Evolutionary conservation across 2,888 invertebrate species (phyloP).

Genomic region (Limenitis camilla): DNA sequence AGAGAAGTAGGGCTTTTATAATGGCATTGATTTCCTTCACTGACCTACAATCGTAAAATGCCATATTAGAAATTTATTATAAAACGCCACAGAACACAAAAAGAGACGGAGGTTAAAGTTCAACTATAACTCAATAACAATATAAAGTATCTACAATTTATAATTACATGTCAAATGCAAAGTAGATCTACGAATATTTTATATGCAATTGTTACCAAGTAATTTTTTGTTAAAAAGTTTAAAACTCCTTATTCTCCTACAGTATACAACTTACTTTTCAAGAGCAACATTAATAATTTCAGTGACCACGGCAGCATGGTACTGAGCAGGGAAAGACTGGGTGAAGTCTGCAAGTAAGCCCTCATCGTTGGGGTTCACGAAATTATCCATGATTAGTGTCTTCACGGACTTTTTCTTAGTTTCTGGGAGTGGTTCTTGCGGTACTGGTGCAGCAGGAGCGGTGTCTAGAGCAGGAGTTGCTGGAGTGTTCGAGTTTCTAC

Average conservation of each 20-base stretch:
- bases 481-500: constrained; percentile 36
- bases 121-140: too few relatives aligned
- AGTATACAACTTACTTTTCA: constrained; percentile 60
- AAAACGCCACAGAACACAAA: not conserved
- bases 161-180: too few relatives aligned
- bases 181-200: too few relatives aligned
- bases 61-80: not conserved
- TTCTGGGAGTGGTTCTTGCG: constrained; percentile 50
- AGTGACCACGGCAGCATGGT: constrained; percentile 51
- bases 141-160: too few relatives aligned
- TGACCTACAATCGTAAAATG: constrained; percentile 33
- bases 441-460: constrained; percentile 23
- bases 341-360: constrained; percentile 50
- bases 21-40: constrained; percentile 53
- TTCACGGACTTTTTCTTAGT: constrained; percentile 50
- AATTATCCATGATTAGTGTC: constrained; percentile 44
- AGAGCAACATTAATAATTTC: constrained; percentile 55
- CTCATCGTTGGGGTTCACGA: constrained; percentile 47
- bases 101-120: too few relatives aligned
- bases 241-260: too few relatives aligned
- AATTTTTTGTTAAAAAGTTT: too few relatives aligned
- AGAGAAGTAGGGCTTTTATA: constrained; percentile 56
- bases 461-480: constrained; percentile 28
- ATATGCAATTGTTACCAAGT: too few relatives aligned
- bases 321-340: constrained; percentile 42